These are phyloP conservation scores for Danionella dracula DNA, from an alignment of 2,797 vertebrate genomes.

Conservation along the genomic window DNA sequence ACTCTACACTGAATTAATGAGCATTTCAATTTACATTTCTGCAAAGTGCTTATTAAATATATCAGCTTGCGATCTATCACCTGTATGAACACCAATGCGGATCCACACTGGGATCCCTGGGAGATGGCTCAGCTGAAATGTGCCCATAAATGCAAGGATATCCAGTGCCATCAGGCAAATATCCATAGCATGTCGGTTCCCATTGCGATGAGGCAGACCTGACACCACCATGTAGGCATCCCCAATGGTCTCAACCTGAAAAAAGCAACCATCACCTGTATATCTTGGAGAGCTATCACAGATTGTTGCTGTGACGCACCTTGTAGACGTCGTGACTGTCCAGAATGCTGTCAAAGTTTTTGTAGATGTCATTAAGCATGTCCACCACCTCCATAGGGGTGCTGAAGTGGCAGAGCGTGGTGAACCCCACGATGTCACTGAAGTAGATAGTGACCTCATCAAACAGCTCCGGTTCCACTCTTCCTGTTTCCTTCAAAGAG, in stretches of 20 bases:
- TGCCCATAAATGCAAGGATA: conserved; percentile 88
- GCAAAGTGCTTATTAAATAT: no score
- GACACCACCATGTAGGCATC: conserved; percentile 97
- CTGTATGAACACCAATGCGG: conserved; percentile 92
- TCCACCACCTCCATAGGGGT: conserved; percentile 98
- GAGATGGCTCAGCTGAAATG: conserved; percentile 86
- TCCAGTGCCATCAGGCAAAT: conserved; percentile 94
- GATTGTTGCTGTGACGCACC: conserved; percentile 59
- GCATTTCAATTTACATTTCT: neutral
- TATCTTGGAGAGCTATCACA: neutral
- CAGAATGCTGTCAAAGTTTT: conserved; percentile 89
- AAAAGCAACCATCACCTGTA: neutral
- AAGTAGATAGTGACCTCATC: conserved; percentile 96
- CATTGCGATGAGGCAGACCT: conserved; percentile 85
- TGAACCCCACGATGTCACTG: conserved; percentile 97
- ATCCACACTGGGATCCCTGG: conserved; percentile 92
- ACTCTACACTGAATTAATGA: neutral
- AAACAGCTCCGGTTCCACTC: conserved; percentile 88
- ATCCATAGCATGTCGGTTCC: conserved; percentile 87
- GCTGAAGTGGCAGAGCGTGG: conserved; percentile 94
- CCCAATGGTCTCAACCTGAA: conserved; percentile 93
- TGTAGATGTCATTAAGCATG: conserved; percentile 97
- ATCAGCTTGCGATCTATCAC: conserved; percentile 67
- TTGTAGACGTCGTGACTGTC: conserved; percentile 96
- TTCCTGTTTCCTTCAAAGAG: conserved; percentile 87